Base-by-base conservation (phyloP, 2,888 invertebrate species). In the Heterodera filipjevi region DNA sequence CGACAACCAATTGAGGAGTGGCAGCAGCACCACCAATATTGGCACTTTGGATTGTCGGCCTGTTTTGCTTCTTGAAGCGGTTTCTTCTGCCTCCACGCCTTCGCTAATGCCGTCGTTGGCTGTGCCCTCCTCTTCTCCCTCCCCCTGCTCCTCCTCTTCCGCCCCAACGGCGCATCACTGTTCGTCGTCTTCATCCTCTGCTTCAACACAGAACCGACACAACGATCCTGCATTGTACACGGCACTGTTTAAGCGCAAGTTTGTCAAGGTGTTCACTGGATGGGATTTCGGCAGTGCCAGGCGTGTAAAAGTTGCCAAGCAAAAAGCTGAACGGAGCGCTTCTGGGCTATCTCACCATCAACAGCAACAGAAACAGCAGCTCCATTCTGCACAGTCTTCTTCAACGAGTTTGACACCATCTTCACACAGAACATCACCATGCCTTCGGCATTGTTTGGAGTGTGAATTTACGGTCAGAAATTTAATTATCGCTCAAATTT, bases 151-250 rank as follows among this genome's bases (percentile, higher is more conserved):
- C 14, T 32, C 49, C 59, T 71, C 72, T 22, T 22, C 49, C 16
- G 16, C 49, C 3, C 49, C 49, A 49, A 19, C 49, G 71, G 32
- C 39, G 35, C 27, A n/a, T 27, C 44, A 16, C 35, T 46, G 46
- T n/a, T 71, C 35, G 14, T 16, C 70, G 0, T 39, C 76, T 35
- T 72, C 72, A 14, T 49, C 49, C 1, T 49, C 49, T 2, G n/a
- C 49, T 32, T 12, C 16, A 12, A 27, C 35, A 35, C 30, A 75
- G 19, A 44, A 49, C 35, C 78, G 59, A n/a, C 80, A 76, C 66
- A 76, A 80, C 59, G 80, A 80, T 44, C 80, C 80, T n/a, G 35
- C 80, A 22, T 70, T 80, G n/a, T 73, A 73, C 49, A 76, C 80
- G 22, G 80, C 80, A 19, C 76, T 80, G 22, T 77, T 77, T 30